A percentile compares a stretch with the other conserved stretches of the same genome.
Conservation (phyloP, 2,888 invertebrate species). For the Coenonympha arcania region DNA sequence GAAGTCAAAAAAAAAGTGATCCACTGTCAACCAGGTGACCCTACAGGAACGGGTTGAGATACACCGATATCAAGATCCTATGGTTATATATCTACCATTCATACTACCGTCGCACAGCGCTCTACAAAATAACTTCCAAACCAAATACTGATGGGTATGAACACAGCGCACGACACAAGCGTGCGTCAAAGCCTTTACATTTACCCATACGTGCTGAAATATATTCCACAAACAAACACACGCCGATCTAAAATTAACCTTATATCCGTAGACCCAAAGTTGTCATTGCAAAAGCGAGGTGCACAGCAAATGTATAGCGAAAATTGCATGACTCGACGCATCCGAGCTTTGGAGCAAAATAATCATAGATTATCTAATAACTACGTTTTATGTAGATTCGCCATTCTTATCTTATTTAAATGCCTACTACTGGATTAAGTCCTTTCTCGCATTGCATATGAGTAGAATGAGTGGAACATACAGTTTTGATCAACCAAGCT, state of each 20-base stretch:
- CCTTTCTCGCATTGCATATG: too few relatives aligned
- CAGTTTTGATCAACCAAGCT: too few relatives aligned
- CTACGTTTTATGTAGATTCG: conserved; percentile 3
- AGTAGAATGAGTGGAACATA: too few relatives aligned
- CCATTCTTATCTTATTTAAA: too few relatives aligned
- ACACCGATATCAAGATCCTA: too few relatives aligned
- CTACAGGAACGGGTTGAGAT: too few relatives aligned
- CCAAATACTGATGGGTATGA: conserved; percentile 21
- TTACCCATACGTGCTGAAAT: conserved; percentile 15
- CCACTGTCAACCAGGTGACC: too few relatives aligned
- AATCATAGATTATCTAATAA: conserved; percentile 13
- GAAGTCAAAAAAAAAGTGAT: too few relatives aligned
- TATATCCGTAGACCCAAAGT: not conserved
- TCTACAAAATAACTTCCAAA: conserved; percentile 11
- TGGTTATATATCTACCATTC: too few relatives aligned
- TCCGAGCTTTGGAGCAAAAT: conserved; percentile 15
- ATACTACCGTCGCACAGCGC: not conserved
- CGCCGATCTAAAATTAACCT: not conserved
- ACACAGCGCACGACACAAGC: conserved; percentile 17
- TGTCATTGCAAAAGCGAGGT: not conserved
- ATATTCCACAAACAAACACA: conserved; percentile 8
- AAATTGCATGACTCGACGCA: conserved; percentile 19
- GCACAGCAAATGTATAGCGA: conserved; percentile 18
- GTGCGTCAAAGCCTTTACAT: conserved; percentile 22
- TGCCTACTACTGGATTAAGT: too few relatives aligned